These are phyloP conservation scores for Pempheris klunzingeri DNA, from an alignment of 2,797 vertebrate genomes.

Conservation along the genomic window DNA sequence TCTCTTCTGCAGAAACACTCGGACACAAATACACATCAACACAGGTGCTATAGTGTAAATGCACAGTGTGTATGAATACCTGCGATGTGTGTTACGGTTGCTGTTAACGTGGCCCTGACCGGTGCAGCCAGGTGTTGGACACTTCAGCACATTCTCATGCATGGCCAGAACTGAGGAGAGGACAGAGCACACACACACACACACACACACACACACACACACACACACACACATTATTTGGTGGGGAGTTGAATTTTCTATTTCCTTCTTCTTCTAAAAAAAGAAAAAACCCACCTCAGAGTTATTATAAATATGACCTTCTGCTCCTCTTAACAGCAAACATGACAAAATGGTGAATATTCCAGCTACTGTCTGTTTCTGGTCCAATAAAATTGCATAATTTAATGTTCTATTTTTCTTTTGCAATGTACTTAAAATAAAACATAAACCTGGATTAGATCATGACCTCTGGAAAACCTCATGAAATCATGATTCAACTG, in stretches of 20 bases:
- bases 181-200: slow-evolving; percentile 8
- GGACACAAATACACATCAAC: slow-evolving; percentile 1
- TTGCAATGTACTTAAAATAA: too few relatives aligned
- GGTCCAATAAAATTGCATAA: too few relatives aligned
- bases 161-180: slow-evolving; percentile 92
- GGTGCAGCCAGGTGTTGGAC: slow-evolving; percentile 97
- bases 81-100: slow-evolving; percentile 98
- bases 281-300: too few relatives aligned
- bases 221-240: too few relatives aligned
- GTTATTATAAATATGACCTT: too few relatives aligned
- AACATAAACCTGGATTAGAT: neutral
- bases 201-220: slow-evolving; percentile 23
- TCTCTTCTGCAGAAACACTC: slow-evolving; percentile 26
- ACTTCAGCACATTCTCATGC: slow-evolving; percentile 99
- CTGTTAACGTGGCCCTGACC: slow-evolving; percentile 99
- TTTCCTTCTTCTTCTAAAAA: too few relatives aligned
- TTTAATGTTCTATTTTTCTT: too few relatives aligned
- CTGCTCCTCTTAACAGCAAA: too few relatives aligned
- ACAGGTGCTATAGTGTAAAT: neutral
- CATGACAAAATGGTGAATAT: neutral
- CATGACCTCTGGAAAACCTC: neutral
- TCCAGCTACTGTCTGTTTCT: neutral
- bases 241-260: too few relatives aligned
- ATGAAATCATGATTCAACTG: slow-evolving; percentile 10
- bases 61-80: slow-evolving; percentile 84